Evolutionary conservation across 2,113 vertebrate species (phyloP).

Genomic region (Petromus typicus): DNA sequence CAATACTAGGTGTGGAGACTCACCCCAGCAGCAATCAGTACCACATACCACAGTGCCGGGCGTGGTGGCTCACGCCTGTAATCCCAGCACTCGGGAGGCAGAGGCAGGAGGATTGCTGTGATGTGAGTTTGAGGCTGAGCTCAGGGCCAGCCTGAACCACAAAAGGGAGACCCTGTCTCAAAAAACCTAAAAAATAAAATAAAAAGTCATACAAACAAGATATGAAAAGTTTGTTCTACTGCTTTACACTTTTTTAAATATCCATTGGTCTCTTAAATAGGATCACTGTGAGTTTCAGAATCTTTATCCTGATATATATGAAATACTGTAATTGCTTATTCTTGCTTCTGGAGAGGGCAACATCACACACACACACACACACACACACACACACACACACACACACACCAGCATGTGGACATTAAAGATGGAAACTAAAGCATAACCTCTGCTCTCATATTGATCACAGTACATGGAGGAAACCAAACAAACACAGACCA

Average conservation of each 20-base stretch:
- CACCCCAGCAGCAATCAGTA: no score
- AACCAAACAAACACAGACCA: slow-evolving; percentile 54
- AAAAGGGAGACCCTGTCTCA: no score
- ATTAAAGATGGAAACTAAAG: slow-evolving; percentile 62
- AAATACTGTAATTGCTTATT: neutral
- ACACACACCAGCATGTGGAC: neutral
- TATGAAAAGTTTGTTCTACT: neutral
- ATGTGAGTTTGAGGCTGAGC: no score
- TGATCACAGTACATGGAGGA: neutral
- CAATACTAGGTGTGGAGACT: no score
- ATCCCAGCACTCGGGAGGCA: no score
- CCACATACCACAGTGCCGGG: no score
- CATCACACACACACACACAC: neutral
- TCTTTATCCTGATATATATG: neutral
- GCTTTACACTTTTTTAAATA: neutral
- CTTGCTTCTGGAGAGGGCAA: neutral
- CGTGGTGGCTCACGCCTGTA: no score
- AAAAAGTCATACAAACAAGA: slow-evolving; percentile 1
- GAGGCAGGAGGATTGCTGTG: no score
- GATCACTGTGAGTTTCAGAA: neutral
- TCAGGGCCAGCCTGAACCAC: no score
- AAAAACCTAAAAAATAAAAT: no score
- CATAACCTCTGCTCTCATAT: neutral
- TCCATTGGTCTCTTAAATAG: neutral
- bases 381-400: neutral